phyloP scores from a whole-genome alignment of 2,888 invertebrate genomes.

The Portevinia maculata region DNA sequence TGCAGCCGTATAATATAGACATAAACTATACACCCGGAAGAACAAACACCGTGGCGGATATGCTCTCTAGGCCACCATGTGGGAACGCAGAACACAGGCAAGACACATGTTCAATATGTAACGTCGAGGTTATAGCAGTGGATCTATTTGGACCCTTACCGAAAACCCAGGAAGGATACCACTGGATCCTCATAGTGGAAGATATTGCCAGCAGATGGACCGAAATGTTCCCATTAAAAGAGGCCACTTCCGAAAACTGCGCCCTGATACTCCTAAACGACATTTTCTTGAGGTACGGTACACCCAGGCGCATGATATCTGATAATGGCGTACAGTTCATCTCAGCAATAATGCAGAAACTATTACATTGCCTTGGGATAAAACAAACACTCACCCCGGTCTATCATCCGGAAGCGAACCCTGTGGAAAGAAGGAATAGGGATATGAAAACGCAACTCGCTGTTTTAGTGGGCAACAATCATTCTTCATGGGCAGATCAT shows the following conservation, averaged over 20 bases:
- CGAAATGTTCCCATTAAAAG: constrained; percentile 77
- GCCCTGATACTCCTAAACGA: constrained; percentile 77
- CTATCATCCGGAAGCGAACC: no score
- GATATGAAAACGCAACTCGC: no score
- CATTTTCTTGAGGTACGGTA: no score
- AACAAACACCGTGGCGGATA: constrained; percentile 77
- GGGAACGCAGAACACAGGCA: constrained; percentile 5
- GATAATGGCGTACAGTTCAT: no score
- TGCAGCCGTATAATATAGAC: constrained; percentile 80
- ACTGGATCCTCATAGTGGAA: constrained; percentile 76
- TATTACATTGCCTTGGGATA: no score
- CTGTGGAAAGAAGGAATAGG: no score
- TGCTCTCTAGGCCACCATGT: constrained; percentile 53
- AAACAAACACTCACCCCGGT: no score
- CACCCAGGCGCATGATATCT: no score
- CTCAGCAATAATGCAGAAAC: no score
- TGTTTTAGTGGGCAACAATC: no score
- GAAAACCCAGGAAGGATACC: constrained; percentile 38
- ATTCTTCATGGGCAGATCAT: no score
- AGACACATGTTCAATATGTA: constrained; percentile 39
- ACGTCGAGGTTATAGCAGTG: constrained; percentile 68
- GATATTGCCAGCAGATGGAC: constrained; percentile 76
- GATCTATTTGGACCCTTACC: constrained; percentile 71
- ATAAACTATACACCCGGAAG: constrained; percentile 80
- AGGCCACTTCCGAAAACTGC: constrained; percentile 77